Evolutionary conservation across 2,888 invertebrate genomes (phyloP), one percentile per base, ranked within the genome.

Genomic region (Temnothorax ravouxi): DNA sequence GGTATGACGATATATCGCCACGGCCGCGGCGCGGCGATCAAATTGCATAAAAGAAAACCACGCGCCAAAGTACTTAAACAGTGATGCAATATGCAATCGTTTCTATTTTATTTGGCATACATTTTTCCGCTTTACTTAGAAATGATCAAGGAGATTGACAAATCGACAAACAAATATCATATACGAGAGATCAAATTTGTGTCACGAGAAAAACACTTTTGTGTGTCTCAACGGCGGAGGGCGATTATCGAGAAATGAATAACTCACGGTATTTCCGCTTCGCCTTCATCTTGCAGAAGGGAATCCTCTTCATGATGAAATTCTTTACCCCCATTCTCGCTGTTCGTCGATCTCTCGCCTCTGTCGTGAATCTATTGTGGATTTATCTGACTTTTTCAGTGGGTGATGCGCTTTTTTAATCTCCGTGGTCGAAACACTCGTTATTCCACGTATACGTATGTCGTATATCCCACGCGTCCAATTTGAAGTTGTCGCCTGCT

Each of bases 241-340:
- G 5, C 11, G 59, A 29, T 11, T 9, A 13, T 54, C 15, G 11
- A 50, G 8, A n/a, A n/a, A 4, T 13, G 15, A 13, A n/a, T n/a
- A n/a, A 89, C 90, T 90, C 87, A 94, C 94, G 89, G 80, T 90
- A 91, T 80, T 93, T 93, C 66, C 91, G 89, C 80, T 92, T 92
- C 21, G 90, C 84, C 84, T 94, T 94, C 83, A 93, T 88, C 84
- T 93, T 93, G 91, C 92, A 93, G 81, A 94, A 93, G 11, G 93
- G 93, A 86, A 94, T 91, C 81, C 93, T 88, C 81, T 94, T 94
- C 92, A 93, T 92, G 56, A 94, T 91, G 59, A 94, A 94, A 84
- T 92, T 94, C 87, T 93, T 94, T 79, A 94, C 92, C 72, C 94
- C 94, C 94, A 94, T 94, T 74, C 90, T 92, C 71, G 81, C 59